Base-by-base conservation (phyloP, 2,113 vertebrate species). In the Corythornis vintsioides region DNA sequence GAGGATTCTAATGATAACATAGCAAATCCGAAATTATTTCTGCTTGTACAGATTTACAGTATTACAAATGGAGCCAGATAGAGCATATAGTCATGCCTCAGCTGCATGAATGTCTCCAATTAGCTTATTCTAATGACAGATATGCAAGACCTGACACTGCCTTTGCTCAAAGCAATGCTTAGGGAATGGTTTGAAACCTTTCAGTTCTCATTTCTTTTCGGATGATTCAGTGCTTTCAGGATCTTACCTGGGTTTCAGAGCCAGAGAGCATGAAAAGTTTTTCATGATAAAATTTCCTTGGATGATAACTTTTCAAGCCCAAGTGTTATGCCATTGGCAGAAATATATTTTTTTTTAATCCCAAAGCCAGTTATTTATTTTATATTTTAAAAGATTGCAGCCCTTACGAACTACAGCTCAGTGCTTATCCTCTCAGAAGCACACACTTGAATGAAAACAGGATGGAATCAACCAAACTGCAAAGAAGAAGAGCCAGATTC, bases 311-410 rank as follows among this genome's bases (percentile, higher is more conserved):
- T 86, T 92, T 91, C 71, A 93, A 93, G 64, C 29, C 52, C 40
- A 83, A 94, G 42, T 12, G 48, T 88, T 74, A 92, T 74, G 55
- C 85, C 3, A 3, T 31, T 96, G 84, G 82, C 85, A 93, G 82
- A 65, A 90, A 94, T 83, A 94, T 94, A 96, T 93, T 77, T 69
- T 86, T 96, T 96, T 69, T 86, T 96, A 96, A 94, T 95, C 88
- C 89, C 56, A 74, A 93, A 94, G 70, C 63, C 69, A 75, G 63
- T 73, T 92, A 93, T 88, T 94, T 96, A 90, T 95, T 94, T 90
- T 91, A 79, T 95, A 82, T 84, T 93, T 95, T 88, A 88, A 89
- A 66, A 91, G 84, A 92, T 88, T 92, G 82, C 35, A 92, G 52
- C 69, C 81, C 47, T 83, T 88, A 88, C 87, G 91, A 92, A 61